Evolutionary conservation across 1,140 invertebrate genomes (phyloP), one percentile per base, ranked within the genome.

Genomic region (Sinella curviseta): DNA sequence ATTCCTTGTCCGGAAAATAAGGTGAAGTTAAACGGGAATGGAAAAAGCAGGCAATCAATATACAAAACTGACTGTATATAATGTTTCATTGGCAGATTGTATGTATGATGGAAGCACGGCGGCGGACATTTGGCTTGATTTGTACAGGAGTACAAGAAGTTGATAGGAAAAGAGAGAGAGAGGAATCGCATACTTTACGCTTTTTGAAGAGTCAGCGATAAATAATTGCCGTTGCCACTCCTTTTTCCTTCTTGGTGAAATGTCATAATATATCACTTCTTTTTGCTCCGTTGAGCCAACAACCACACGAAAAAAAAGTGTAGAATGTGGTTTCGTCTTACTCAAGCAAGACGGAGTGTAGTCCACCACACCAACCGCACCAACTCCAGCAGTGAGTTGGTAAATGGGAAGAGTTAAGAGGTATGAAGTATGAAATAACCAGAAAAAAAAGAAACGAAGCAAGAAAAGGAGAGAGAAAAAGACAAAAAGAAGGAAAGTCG

Each of bases 171-270:
- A 48, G 20, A 12, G 20, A 8, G 39, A 48, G 20, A 48, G 20
- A 48, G 8, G 39, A 48, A 48, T 48, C 8, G 39, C 39, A 48
- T 20, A 48, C 39, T 48, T 48, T 60, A 33, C 12, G 65, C 65
- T n/a, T 70, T n/a, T 70, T 70, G 65, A 70, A 70, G 30, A 70
- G 65, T 70, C 31, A 70, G 65, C 65, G 31, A 70, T 70, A 70
- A 70, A 70, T 70, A 70, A 70, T 70, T 70, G 65, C 65, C 65
- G 65, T 70, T 70, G 65, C 65, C 65, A 70, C 65, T 70, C 65
- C 65, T 70, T 70, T 70, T 70, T 30, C 20, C 31, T 70, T 30
- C 31, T 70, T 70, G 65, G 28, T 70, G 65, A 70, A 70, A 70
- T 33, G 65, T 70, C 26, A 70, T 70, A 70, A 70, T 70, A 70